Evolutionary conservation across 2,797 vertebrate species (phyloP).

Genomic region (Hypotaenidia philippensis): DNA sequence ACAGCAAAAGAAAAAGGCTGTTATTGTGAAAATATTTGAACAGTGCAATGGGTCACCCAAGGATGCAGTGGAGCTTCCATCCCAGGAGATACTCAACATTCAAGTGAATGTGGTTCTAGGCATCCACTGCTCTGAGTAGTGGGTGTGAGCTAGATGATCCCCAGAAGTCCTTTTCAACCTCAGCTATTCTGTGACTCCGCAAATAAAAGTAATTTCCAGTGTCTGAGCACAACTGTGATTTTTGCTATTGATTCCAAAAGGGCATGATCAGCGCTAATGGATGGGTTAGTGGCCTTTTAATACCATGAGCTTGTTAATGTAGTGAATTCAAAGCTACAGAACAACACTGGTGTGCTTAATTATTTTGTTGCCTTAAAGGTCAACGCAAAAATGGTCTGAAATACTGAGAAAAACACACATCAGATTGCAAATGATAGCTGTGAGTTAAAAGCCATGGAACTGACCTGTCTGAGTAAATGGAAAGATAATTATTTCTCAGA

Average conservation of each 20-base stretch:
- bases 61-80: not conserved
- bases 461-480: conserved; percentile 8
- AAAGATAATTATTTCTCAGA: conserved; percentile 38
- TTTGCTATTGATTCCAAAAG: conserved; percentile 22
- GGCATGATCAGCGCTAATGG: not conserved
- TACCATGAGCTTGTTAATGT: not conserved
- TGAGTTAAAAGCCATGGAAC: not conserved
- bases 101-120: not conserved
- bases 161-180: not conserved
- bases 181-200: not conserved
- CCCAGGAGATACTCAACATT: not conserved
- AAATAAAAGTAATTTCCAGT: not conserved
- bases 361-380: conserved; percentile 36
- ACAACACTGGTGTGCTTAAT: not conserved
- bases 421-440: not conserved
- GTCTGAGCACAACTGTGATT: not conserved
- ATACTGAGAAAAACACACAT: not conserved
- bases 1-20: not conserved
- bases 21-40: not conserved
- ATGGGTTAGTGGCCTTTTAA: not conserved
- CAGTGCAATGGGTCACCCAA: not conserved
- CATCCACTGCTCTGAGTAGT: not conserved
- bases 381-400: conserved; percentile 3
- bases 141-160: not conserved
- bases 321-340: conserved; percentile 15